Base-by-base conservation (phyloP, 1,140 invertebrate genomes). In the Phocides pigmalion region DNA sequence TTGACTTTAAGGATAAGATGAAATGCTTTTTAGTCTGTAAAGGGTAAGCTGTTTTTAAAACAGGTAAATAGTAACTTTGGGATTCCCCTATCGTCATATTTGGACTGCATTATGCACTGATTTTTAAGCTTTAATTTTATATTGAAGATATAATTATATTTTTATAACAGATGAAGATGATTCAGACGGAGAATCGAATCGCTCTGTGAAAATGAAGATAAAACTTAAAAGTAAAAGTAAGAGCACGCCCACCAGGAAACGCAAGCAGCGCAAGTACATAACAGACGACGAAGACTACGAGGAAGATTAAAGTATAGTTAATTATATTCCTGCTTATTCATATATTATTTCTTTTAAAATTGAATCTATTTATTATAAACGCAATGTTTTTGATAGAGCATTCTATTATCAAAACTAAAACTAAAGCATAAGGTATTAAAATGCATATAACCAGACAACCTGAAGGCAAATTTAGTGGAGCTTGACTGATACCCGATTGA, bases 201-300 rank as follows among this genome's bases (percentile, higher is more conserved):
- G 91, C 19, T 92, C 91, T 0, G 82, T 92, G 5, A 92, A 92
- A 70, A 92, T 92, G 91, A 92, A 92, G 74, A 91, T 92, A 17
- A 92, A 92, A 75, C 66, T 92, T 53, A 91, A 90, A 62, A 80
- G 80, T 9, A 91, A 91, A 65, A 81, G 74, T 44, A 92, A 92
- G 59, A 79, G 74, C 49, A 89, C 89, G 4, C 88, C 87, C 0
- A 82, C 84, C 4, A 69, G 87, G 42, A 91, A 91, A 67, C 79
- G 85, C 50, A 92, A 92, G 65, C 81, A 78, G 59, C 81, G 87
- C 16, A 92, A 92, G 65, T 90, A 89, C 49, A 86, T 92, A 20
- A 91, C 89, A 8, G 91, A 92, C 4, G 91, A 92, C 16, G 91
- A 92, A 50, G 87, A 92, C 49, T 92, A 90, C 66, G 91, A 92